Base-by-base conservation (phyloP, 2,888 invertebrate species). In the Caenorhabditis macrosperma region DNA sequence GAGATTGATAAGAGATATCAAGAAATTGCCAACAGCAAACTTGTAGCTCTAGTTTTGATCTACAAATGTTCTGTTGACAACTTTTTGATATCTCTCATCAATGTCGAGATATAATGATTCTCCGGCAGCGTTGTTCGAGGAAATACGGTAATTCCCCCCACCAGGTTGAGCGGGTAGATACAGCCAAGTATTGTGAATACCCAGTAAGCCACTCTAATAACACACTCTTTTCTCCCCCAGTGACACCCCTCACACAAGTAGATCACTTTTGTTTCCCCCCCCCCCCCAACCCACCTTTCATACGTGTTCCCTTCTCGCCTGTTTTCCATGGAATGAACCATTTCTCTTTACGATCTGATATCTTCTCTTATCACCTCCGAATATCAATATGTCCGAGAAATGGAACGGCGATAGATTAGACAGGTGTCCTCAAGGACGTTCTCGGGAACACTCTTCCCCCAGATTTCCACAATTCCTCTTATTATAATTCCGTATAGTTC, bases 131-230 rank as follows among this genome's bases (percentile, higher is more conserved):
- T n/a, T n/a, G n/a, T n/a, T n/a, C n/a, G n/a, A n/a, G n/a, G n/a
- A n/a, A n/a, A n/a, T n/a, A n/a, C n/a, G n/a, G n/a, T n/a, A n/a
- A n/a, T n/a, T n/a, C n/a, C n/a, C n/a, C n/a, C n/a, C n/a, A n/a
- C n/a, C 30, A 44, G 57, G 57, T 57, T 67, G 57, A 67, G 55
- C 67, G 67, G 67, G 67, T 67, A 54, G 7, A 35, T 44, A 50
- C 20, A 15, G 17, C 20, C n/a, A n/a, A 41, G 24, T 35, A 46
- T 67, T 67, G 55, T 67, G 55, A 67, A 55, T n/a, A n/a, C 55
- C 57, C 59, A 10, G 26, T 10, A 48, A 38, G 38, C 30, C n/a
- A 44, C 20, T 30, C 12, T 26, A 60, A 60, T 54, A 54, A 54
- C 9, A 5, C 6, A 26, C 59, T 33, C 12, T 24, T 33, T 22